phyloP scores from a whole-genome alignment of 1,140 invertebrate genomes.

The Colletes gigas region DNA sequence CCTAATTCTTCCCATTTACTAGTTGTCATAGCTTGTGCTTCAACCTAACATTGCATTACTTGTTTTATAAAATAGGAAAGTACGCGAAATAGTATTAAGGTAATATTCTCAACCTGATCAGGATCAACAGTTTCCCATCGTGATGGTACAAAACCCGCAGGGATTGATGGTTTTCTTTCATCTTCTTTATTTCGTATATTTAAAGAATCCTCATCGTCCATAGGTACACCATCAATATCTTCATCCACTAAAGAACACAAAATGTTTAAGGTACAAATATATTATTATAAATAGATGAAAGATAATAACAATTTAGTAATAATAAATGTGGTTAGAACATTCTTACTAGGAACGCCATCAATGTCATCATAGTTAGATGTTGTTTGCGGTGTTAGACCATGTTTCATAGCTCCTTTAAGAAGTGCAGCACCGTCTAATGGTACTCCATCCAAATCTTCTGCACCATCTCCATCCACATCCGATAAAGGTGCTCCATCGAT shows the following conservation, averaged over 20 bases:
- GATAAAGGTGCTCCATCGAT: conserved; percentile 87
- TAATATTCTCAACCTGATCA: conserved; percentile 82
- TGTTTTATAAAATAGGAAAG: not conserved
- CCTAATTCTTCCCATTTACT: conserved; percentile 92
- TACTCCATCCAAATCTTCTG: conserved; percentile 88
- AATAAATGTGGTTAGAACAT: conserved; percentile 28
- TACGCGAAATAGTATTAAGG: not conserved
- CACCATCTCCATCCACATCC: conserved; percentile 83
- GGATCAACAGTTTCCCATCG: conserved; percentile 98
- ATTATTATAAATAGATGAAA: conserved; percentile 5
- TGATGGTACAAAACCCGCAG: conserved; percentile 91
- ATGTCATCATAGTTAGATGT: conserved; percentile 84
- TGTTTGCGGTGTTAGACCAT: conserved; percentile 78
- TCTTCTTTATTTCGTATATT: conserved; percentile 72
- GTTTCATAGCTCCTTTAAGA: conserved; percentile 86
- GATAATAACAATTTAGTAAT: conserved; percentile 20
- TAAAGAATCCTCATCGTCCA: conserved; percentile 82
- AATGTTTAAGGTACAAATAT: not conserved
- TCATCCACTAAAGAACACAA: conserved; percentile 85
- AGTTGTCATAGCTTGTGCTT: conserved; percentile 93
- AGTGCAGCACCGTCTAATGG: conserved; percentile 92
- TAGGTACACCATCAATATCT: conserved; percentile 91
- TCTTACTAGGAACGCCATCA: conserved; percentile 88
- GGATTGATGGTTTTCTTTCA: conserved; percentile 76
- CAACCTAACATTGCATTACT: conserved; percentile 82